phyloP scores from a whole-genome alignment of 2,797 vertebrate genomes.

The Gymnodraco acuticeps region DNA sequence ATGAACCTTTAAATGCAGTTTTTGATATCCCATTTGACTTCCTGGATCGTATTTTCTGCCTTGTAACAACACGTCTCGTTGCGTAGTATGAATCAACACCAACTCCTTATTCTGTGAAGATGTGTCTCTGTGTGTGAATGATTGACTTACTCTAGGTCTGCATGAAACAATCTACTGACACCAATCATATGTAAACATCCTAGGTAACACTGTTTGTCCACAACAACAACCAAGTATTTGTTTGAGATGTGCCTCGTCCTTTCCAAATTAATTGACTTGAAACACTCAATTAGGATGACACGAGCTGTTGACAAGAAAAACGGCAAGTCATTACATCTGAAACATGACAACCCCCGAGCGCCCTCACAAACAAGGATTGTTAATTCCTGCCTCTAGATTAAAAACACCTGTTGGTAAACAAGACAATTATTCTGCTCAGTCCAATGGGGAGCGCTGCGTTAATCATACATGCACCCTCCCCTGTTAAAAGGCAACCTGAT shows the following conservation, averaged over 20 bases:
- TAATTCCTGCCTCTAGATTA: constrained; percentile 79
- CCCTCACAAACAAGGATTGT: constrained; percentile 60
- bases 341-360: constrained; percentile 55
- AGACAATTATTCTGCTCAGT: constrained; percentile 91
- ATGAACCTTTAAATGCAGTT: no score
- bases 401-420: constrained; percentile 97
- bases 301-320: constrained; percentile 38
- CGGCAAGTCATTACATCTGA: constrained; percentile 47
- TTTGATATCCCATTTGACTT: no score
- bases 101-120: not conserved
- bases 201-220: not conserved
- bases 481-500: constrained; percentile 97
- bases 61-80: no score
- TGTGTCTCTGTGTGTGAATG: no score
- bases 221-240: not conserved
- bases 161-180: not conserved
- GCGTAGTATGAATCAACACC: not conserved
- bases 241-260: not conserved
- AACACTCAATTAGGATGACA: constrained; percentile 51
- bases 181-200: not conserved
- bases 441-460: constrained; percentile 89
- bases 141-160: not conserved
- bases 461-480: constrained; percentile 95
- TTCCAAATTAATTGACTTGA: constrained; percentile 24
- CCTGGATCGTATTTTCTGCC: no score